phyloP scores from a whole-genome alignment of 2,888 invertebrate species.

The Diaprepes abbreviatus region DNA sequence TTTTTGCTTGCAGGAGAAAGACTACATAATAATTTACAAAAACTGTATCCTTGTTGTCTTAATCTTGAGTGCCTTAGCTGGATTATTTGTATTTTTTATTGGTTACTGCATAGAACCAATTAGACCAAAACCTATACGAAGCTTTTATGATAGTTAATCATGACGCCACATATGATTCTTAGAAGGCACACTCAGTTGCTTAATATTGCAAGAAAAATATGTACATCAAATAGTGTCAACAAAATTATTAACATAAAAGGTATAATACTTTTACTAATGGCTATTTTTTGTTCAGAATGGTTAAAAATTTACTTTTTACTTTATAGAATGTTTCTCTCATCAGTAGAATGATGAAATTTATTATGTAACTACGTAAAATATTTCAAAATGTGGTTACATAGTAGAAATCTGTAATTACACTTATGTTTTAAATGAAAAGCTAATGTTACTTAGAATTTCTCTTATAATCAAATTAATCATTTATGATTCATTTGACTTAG shows the following conservation, averaged over 20 bases:
- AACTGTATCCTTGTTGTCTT: slow-evolving; percentile 67
- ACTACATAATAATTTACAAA: slow-evolving; percentile 71
- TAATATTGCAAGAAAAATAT: slow-evolving; percentile 25
- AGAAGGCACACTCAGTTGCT: slow-evolving; percentile 25
- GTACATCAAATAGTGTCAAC: slow-evolving; percentile 43
- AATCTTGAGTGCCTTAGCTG: slow-evolving; percentile 66
- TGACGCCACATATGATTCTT: slow-evolving; percentile 39
- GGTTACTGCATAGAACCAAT: slow-evolving; percentile 69
- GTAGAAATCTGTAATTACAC: too few relatives aligned
- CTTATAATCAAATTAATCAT: too few relatives aligned
- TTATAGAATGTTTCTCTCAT: too few relatives aligned
- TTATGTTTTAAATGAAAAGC: too few relatives aligned
- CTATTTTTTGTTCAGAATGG: too few relatives aligned
- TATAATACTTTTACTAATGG: too few relatives aligned
- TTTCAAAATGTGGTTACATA: too few relatives aligned
- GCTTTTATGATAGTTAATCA: slow-evolving; percentile 56
- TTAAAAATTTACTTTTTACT: too few relatives aligned
- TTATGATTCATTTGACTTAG: too few relatives aligned
- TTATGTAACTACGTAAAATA: too few relatives aligned
- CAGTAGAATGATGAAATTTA: too few relatives aligned
- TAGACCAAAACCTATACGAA: slow-evolving; percentile 67
- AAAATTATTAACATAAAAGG: slow-evolving; percentile 47
- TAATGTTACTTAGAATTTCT: too few relatives aligned
- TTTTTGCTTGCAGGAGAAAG: slow-evolving; percentile 73
- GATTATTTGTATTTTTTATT: slow-evolving; percentile 68